These are phyloP conservation scores for Bambusicola thoracicus DNA, from an alignment of 2,113 vertebrate genomes.

Conservation along the genomic window DNA sequence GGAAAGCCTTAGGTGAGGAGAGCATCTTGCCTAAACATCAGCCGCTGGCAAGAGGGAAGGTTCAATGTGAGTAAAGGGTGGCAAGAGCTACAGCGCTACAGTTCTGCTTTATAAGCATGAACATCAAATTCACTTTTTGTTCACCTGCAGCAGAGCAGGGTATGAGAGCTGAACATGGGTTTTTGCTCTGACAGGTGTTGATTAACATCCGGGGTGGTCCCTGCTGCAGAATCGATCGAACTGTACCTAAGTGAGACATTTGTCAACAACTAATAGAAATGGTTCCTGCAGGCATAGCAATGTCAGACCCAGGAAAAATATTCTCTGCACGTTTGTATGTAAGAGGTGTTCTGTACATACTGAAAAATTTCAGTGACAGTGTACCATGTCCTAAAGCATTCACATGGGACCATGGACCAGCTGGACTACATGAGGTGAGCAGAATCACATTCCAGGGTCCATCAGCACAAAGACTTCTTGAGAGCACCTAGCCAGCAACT, in stretches of 20 bases:
- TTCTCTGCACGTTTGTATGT: not conserved
- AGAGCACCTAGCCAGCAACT: not conserved
- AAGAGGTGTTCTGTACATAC: not conserved
- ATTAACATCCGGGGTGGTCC: not conserved
- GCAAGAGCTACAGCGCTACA: not conserved
- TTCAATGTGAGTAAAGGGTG: not conserved
- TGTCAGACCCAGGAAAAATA: not conserved
- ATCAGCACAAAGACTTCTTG: too few relatives aligned
- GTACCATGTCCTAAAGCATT: fast-evolving
- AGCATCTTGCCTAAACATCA: not conserved
- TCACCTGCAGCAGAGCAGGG: not conserved
- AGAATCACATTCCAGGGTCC: not conserved
- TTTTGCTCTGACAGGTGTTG: not conserved
- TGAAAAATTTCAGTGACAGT: not conserved
- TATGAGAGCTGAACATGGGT: not conserved
- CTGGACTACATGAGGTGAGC: not conserved
- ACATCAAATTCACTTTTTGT: not conserved
- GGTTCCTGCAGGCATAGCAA: not conserved
- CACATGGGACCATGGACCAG: fast-evolving
- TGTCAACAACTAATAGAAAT: not conserved
- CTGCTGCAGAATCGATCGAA: not conserved
- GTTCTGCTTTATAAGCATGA: not conserved
- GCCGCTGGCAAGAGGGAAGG: not conserved
- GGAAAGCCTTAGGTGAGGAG: not conserved
- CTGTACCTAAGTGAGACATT: not conserved